Evolutionary conservation across 2,113 vertebrate genomes (phyloP), one percentile per base, ranked within the genome.

Genomic region (Suricata suricatta): DNA sequence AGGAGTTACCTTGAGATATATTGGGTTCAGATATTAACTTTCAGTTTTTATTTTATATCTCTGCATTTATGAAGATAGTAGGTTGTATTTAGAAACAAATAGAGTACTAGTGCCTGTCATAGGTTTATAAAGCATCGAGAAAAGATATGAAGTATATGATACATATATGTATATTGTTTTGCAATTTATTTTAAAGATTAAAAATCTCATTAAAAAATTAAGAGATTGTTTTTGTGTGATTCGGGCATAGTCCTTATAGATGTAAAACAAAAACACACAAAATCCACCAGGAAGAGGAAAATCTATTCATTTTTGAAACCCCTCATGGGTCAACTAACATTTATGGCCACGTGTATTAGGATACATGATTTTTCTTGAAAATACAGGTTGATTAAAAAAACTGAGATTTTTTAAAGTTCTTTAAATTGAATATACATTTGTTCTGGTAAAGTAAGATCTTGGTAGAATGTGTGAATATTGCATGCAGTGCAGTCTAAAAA

Each of bases 401-500:
- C 52, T 27, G 25, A 89, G 5, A 74, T 16, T 31, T 50, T 52
- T 83, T 93, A 77, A 23, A 74, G n/a, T 11, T 90, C 14, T 85
- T 74, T n/a, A 74, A 83, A 88, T 33, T 89, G 4, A 79, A 80
- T 66, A 7, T 81, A 60, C 25, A 90, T 84, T 96, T 64, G 57
- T 93, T 93, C 21, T 88, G 90, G 44, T 87, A 83, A 93, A 66
- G 82, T 38, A 77, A 15, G 21, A 7, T 92, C 38, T 33, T 93
- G 25, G 17, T 86, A 11, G 63, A 92, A 93, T 71, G 21, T 27
- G 1, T 81, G 81, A 87, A 12, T 81, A 93, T 23, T 95, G 27
- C 27, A 92, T 95, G 27, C 27, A 92, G 44, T n/a, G 8, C 91
- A 35, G 5, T 87, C 69, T 96, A 87, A 97, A 95, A 95, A 80